These are phyloP conservation scores for Sciurus vulgaris DNA, from an alignment of 2,797 vertebrate species.

Conservation along the genomic window DNA sequence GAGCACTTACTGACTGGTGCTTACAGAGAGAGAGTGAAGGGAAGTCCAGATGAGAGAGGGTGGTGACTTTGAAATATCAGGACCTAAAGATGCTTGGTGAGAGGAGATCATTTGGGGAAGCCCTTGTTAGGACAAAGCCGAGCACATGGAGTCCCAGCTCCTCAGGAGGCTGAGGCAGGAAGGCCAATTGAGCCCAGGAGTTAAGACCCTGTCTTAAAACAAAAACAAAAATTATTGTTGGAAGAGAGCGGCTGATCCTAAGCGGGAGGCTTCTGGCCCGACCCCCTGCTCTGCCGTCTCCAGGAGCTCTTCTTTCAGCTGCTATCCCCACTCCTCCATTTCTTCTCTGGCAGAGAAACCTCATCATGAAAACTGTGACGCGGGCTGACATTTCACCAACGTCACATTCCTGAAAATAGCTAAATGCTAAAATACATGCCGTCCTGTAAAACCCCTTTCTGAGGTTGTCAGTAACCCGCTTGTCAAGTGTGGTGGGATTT, in stretches of 20 bases:
- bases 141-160: background rate
- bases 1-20: background rate
- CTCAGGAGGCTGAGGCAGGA: background rate
- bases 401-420: slow-evolving; percentile 19
- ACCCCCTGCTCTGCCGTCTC: fast-evolving
- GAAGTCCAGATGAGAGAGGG: background rate
- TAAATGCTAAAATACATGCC: background rate
- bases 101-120: background rate
- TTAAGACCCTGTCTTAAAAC: background rate
- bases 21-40: background rate
- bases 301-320: background rate
- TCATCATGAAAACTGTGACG: background rate
- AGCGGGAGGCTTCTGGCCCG: background rate
- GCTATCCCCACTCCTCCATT: background rate
- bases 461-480: background rate
- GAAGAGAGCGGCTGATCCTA: background rate
- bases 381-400: slow-evolving; percentile 41
- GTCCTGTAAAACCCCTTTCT: slow-evolving; percentile 16
- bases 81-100: background rate
- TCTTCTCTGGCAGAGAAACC: background rate
- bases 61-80: slow-evolving; percentile 1
- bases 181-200: background rate
- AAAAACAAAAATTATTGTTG: background rate
- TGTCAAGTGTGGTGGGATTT: background rate
- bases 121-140: background rate